Conservation (phyloP, 2,888 invertebrate species). For the Gandaritis pyraliata region DNA sequence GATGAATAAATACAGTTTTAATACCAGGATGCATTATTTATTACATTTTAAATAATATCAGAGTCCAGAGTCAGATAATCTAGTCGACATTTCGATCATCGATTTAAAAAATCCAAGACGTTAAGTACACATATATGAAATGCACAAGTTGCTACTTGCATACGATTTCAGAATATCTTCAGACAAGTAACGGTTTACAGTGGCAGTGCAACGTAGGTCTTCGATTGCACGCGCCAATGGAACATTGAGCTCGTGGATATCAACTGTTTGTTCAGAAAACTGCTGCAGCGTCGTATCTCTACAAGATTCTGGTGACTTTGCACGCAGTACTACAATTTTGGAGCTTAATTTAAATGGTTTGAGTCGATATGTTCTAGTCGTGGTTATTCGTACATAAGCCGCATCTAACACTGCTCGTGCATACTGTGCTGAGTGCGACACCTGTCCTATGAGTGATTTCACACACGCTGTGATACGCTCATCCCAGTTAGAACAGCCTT, state of each 20-base stretch:
- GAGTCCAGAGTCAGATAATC: background rate
- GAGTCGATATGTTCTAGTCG: constrained; percentile 41
- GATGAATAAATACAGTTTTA: background rate
- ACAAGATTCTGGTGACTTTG: constrained; percentile 13
- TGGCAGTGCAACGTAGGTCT: constrained; percentile 50
- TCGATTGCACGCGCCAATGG: constrained; percentile 43
- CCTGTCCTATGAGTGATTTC: constrained; percentile 46
- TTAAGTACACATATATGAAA: constrained; percentile 1
- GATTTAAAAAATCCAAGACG: too few relatives aligned
- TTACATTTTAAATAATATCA: background rate
- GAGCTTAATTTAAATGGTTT: constrained; percentile 46
- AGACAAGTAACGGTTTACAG: constrained; percentile 55
- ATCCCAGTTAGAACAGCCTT: constrained; percentile 32
- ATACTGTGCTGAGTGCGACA: constrained; percentile 57
- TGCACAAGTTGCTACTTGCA: constrained; percentile 48
- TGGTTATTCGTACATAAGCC: constrained; percentile 49
- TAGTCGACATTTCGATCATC: background rate
- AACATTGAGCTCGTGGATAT: constrained; percentile 46
- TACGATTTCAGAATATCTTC: constrained; percentile 45
- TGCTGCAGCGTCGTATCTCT: constrained; percentile 21
- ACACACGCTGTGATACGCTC: constrained; percentile 46
- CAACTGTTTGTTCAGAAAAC: constrained; percentile 48
- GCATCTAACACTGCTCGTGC: constrained; percentile 50
- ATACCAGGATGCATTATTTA: constrained; percentile 10
- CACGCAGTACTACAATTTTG: constrained; percentile 50